Conservation (phyloP, 2,888 invertebrate genomes). For the Didymodactylos carnosus region DNA sequence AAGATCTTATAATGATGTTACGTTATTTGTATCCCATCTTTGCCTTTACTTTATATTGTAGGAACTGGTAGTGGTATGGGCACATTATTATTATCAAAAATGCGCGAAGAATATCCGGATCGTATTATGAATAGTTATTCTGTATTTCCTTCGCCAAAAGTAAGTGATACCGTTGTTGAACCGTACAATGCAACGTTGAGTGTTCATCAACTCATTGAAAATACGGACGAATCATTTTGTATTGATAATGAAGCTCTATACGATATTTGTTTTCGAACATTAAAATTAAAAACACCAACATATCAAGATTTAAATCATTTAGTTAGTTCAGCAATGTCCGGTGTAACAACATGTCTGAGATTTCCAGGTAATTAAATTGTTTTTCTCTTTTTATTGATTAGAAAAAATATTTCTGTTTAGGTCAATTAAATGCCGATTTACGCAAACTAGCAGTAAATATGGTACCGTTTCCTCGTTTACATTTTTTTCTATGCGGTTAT, state of each 20-base stretch:
- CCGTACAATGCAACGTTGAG: too few species aligned
- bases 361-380: conserved; percentile 47
- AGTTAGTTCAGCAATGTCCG: conserved; percentile 41
- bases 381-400: conserved; percentile 22
- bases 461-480: too few species aligned
- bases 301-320: conserved; percentile 72
- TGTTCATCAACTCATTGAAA: conserved; percentile 46
- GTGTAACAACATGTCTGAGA: too few species aligned
- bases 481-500: conserved; percentile 33
- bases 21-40: too few species aligned
- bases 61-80: conserved; percentile 81
- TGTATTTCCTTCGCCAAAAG: conserved; percentile 64
- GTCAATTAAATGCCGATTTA: too few species aligned
- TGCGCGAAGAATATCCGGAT: too few species aligned
- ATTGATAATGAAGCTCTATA: conserved; percentile 72
- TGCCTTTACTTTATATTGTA: too few species aligned
- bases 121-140: conserved; percentile 94
- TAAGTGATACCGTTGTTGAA: conserved; percentile 18
- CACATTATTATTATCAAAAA: conserved; percentile 69
- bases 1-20: too few species aligned
- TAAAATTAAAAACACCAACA: conserved; percentile 57
- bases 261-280: conserved; percentile 67
- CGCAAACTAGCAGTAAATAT: too few species aligned
- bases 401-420: conserved; percentile 33
- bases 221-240: conserved; percentile 69